These are phyloP conservation scores for Polymixis lichenea DNA, from an alignment of 2,888 invertebrate genomes.

Conservation along the genomic window DNA sequence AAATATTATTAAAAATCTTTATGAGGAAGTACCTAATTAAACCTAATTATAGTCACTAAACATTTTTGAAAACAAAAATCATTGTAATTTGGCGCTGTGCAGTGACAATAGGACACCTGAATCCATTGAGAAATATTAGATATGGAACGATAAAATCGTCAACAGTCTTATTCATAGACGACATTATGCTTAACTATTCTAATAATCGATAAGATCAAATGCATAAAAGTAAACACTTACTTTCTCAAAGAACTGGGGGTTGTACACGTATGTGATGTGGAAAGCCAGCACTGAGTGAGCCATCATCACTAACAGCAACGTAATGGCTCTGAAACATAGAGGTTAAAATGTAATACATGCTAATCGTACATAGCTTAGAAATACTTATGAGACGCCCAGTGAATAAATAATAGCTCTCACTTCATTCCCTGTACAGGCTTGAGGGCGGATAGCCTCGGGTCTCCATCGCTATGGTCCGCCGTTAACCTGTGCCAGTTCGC, in stretches of 20 bases:
- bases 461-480: constrained; percentile 69
- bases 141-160: neutral
- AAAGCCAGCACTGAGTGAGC: constrained; percentile 75
- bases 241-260: constrained; percentile 76
- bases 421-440: constrained; percentile 78
- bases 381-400: neutral
- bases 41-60: neutral
- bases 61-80: neutral
- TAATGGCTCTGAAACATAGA: constrained; percentile 73
- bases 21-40: neutral
- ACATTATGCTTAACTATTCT: neutral
- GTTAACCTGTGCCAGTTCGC: constrained; percentile 75
- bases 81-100: neutral
- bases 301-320: constrained; percentile 74
- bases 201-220: neutral
- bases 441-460: constrained; percentile 72
- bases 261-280: constrained; percentile 74
- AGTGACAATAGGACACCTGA: neutral
- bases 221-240: constrained; percentile 58
- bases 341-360: neutral
- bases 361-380: too few species aligned
- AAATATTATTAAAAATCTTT: neutral
- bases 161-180: neutral
- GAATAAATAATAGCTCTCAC: constrained; percentile 61
- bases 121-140: neutral